Base-by-base conservation (phyloP, 92 coral and sea anemone genomes). In the Muricea muricata region DNA sequence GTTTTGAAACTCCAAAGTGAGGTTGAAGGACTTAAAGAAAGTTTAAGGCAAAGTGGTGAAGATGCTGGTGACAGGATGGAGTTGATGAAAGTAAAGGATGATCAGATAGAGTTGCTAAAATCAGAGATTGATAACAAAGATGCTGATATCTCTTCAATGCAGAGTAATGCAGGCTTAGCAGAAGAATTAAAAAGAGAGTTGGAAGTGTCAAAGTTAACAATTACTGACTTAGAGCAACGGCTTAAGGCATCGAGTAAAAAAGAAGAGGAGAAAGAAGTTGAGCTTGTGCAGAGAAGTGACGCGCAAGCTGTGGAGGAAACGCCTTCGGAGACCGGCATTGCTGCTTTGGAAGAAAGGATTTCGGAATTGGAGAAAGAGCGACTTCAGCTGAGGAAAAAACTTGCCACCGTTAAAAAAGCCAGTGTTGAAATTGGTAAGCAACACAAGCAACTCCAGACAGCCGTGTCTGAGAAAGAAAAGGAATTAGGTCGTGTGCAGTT, bases 381-480 rank as follows among this genome's bases (percentile, higher is more conserved):
- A 10, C 47, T 46, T 42, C 85, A 84, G 3, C 25, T 60, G 24
- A 14, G 63, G 5, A 74, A 89, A 33, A 80, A 34, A 45, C 15
- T 89, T 12, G 52, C 68, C 58, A 65, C 72, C 7, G 66, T 84
- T 18, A 77, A 86, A 24, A 54, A 72, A 47, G 79, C 66, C 12
- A 70, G 54, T 73, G 83, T 70, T n/a, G 86, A 89, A 45, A 33
- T 79, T 25, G 73, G 55, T 54, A 58, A 78, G 26, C 83, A 78
- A 57, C 37, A 78, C n/a, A 78, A 78, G 58, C 83, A 78, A 35
- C 72, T 78, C 1, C 83, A 78, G 57, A 58, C n/a, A 25, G 32
- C 35, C 11, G 52, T 78, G 0, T 41, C 39, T 20, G 31, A 78
- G 71, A 78, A 78, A 57, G 83, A 78, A 3, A 56, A 58, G 13